Evolutionary conservation across 1,140 invertebrate species (phyloP), one percentile per base, ranked within the genome.

Genomic region (Myzus persicae): DNA sequence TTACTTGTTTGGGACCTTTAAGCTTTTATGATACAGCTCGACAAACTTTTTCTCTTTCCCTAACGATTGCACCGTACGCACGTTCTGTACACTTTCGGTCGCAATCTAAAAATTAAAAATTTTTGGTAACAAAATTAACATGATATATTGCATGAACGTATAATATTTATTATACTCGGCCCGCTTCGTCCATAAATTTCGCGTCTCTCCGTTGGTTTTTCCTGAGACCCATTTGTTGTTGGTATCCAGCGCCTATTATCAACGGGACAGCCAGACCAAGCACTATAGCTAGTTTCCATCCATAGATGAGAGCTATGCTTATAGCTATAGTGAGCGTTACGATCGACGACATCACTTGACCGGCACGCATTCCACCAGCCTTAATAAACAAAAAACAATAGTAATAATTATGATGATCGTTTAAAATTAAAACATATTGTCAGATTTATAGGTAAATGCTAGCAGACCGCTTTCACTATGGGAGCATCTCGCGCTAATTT

Each of bases 41-140:
- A 96, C 95, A 94, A 98, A 97, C 76, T 95, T 95, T 44, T 96
- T 95, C 95, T 98, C 97, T 46, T 96, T 95, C 2, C 97, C 96
- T 38, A 98, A 94, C 3, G 97, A 96, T 22, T 97, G 97, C 2
- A 98, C 97, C 2, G 98, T 98, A 94, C 97, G 95, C 14, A 98
- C 96, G 94, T 98, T 98, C 40, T 96, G 96, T 24, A 98, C 97
- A 38, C 97, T 96, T 95, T 98, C 97, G 46, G 97, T 97, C 6
- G 97, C 97, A 94, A 97, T 95, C 96, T 97, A 48, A 81, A n/a
- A 87, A 87, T 88, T n/a, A 76, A 76, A 90, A 1, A 42, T 59
- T 59, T 59, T 38, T 22, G 46, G 14, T 18, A 48, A 51, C 38
- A 22, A 82, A 38, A 82, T 24, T 2, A 2, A 24, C 22, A 8